Evolutionary conservation across 2,888 invertebrate species (phyloP).

Genomic region (Scrobipalpa costella): DNA sequence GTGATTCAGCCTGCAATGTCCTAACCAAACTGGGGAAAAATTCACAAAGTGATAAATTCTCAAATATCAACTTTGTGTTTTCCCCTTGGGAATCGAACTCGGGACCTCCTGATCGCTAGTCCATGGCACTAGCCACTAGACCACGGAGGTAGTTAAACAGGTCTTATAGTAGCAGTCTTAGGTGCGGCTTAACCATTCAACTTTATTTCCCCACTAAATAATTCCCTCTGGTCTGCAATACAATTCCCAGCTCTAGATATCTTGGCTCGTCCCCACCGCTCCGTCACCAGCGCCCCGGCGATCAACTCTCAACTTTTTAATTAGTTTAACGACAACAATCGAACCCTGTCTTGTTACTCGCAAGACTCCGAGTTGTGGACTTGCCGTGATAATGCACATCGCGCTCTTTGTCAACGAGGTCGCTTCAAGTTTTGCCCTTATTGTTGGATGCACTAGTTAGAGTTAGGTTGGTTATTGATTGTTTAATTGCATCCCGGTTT

Average conservation of each 20-base stretch:
- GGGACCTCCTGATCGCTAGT: too few relatives aligned
- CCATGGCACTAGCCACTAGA: too few relatives aligned
- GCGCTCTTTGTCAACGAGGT: slow-evolving; percentile 7
- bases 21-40: too few relatives aligned
- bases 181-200: neutral
- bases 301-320: slow-evolving; percentile 69
- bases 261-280: slow-evolving; percentile 41
- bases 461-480: neutral
- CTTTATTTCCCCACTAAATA: neutral
- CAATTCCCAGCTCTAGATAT: neutral
- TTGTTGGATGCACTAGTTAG: slow-evolving; percentile 10
- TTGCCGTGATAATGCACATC: slow-evolving; percentile 16
- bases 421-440: slow-evolving; percentile 10
- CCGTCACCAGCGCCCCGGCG: slow-evolving; percentile 52
- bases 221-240: too few relatives aligned
- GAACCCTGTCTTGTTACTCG: slow-evolving; percentile 58
- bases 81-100: too few relatives aligned
- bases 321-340: slow-evolving; percentile 71
- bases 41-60: too few relatives aligned
- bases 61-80: too few relatives aligned
- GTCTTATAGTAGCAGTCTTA: too few relatives aligned
- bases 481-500: slow-evolving; percentile 10
- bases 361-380: slow-evolving; percentile 31
- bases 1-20: too few relatives aligned
- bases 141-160: too few relatives aligned